These are phyloP conservation scores for Fopius arisanus DNA, from an alignment of 1,140 invertebrate species.

Conservation along the genomic window DNA sequence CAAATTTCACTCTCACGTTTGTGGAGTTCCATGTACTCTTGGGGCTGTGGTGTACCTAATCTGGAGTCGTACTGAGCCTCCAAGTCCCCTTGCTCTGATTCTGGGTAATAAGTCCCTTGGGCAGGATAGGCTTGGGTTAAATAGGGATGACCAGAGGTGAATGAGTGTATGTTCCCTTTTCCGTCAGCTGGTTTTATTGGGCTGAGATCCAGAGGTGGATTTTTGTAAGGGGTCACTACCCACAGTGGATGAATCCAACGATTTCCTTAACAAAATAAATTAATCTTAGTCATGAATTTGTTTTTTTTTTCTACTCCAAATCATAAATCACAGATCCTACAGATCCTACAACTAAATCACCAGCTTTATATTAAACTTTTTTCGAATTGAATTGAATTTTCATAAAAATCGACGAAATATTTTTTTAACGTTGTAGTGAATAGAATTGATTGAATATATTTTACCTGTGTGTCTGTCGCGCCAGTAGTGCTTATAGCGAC, in stretches of 20 bases:
- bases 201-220: slow-evolving; percentile 81
- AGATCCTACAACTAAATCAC: no score
- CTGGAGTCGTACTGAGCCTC: slow-evolving; percentile 47
- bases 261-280: slow-evolving; percentile 71
- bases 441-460: slow-evolving; percentile 19
- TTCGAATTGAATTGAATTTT: no score
- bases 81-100: slow-evolving; percentile 16
- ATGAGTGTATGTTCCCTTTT: slow-evolving; percentile 40
- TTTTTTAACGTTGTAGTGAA: not conserved
- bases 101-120: slow-evolving; percentile 24
- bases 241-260: slow-evolving; percentile 84
- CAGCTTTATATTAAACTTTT: no score
- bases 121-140: slow-evolving; percentile 39
- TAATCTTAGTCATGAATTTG: no score
- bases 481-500: slow-evolving; percentile 81
- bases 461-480: slow-evolving; percentile 81
- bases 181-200: slow-evolving; percentile 69
- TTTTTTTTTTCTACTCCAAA: no score
- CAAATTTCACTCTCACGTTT: slow-evolving; percentile 85
- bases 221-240: slow-evolving; percentile 82
- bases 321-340: no score
- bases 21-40: slow-evolving; percentile 78
- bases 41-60: slow-evolving; percentile 42
- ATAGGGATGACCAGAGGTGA: not conserved
- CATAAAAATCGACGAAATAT: not conserved